Base-by-base conservation (phyloP, 2,888 invertebrate genomes). In the Eledona agricola region DNA sequence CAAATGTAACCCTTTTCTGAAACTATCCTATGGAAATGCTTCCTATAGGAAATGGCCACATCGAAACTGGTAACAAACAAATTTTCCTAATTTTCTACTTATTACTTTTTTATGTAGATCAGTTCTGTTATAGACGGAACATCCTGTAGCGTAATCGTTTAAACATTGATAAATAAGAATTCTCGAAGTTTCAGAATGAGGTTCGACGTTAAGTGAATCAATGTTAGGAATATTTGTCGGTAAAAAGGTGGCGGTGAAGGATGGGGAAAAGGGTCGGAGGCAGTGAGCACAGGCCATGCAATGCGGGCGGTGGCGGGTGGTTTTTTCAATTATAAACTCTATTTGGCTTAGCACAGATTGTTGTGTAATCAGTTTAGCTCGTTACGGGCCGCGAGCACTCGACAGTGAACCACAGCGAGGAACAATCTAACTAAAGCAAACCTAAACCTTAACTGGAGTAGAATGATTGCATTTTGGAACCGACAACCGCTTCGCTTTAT, bases 311-410 rank as follows among this genome's bases (percentile, higher is more conserved):
- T 54, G 57, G 64, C 65, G 63, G 70, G 70, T 69, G 74, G 74
- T 77, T 77, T 77, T 77, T 77, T 77, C 77, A 77, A 77, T 77
- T 77, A 77, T 76, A 77, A 77, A 77, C 77, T 77, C 77, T 76
- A 77, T 77, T 77, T 77, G 76, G 77, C 77, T 77, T 77, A 77
- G 75, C 74, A 75, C 76, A 76, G 77, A 77, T 77, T 77, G 77
- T 76, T 76, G 74, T 75, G 76, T 77, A 77, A 77, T 77, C 77
- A 76, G 76, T 76, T 76, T 76, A 76, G 72, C 72, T 75, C 70
- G 75, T 76, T 76, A 76, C 72, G 72, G 73, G 69, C 69, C 73
- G 76, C 70, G 73, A 70, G 73, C 76, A 76, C 69, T 75, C 74
- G 73, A 76, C 76, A 74, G 74, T 76, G 72, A 76, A 75, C 72